Percentiles rank a stretch among this genome's conserved stretches.
phyloP scores from a whole-genome alignment of 2,113 vertebrate genomes.

The Noctilio leporinus region DNA sequence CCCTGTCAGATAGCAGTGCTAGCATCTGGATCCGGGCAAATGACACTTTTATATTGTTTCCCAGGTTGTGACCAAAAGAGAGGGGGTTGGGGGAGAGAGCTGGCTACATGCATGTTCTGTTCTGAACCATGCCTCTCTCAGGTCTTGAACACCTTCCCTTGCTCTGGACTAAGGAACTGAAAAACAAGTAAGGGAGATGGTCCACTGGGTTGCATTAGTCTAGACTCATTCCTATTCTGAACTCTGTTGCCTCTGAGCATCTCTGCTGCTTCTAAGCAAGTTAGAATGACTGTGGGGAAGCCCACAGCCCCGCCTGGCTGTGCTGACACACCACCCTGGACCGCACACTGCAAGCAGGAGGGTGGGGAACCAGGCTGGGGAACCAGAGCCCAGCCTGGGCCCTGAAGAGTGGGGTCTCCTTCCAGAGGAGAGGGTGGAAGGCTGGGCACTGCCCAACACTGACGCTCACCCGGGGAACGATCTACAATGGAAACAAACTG shows the following conservation, averaged over 20 bases:
- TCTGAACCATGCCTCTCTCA: background rate
- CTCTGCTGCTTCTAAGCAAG: background rate
- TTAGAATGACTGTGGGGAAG: background rate
- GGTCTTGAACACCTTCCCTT: background rate
- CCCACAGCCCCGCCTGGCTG: background rate
- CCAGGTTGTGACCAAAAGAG: background rate
- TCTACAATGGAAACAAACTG: background rate
- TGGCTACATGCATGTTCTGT: background rate
- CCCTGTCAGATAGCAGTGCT: background rate
- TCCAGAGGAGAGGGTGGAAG: background rate
- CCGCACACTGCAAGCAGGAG: background rate
- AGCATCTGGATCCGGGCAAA: background rate
- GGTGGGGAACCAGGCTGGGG: background rate
- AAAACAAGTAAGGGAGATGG: too few species aligned
- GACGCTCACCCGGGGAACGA: background rate
- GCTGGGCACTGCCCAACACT: background rate
- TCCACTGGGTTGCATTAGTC: background rate
- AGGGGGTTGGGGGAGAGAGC: too few species aligned
- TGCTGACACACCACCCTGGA: background rate
- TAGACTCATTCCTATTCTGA: background rate
- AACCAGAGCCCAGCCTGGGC: rapidly evolving
- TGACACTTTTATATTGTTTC: background rate
- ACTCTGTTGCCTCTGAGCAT: background rate
- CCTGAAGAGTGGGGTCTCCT: background rate
- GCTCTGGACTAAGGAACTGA: background rate